Evolutionary conservation across 2,888 invertebrate species (phyloP), one percentile per base, ranked within the genome.

Genomic region (Agonum fuliginosum): DNA sequence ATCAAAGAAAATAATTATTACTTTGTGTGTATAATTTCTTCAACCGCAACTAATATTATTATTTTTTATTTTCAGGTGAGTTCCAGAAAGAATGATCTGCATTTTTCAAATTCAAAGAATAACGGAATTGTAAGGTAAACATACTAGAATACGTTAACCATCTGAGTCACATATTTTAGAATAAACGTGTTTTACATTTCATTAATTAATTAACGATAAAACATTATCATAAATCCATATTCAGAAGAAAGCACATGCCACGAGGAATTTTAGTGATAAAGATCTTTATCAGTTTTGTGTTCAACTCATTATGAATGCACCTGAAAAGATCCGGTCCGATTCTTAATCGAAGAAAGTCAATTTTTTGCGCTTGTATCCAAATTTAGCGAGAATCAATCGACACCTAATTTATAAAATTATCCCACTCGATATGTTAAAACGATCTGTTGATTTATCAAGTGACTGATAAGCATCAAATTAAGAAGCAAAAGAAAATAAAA

Each of bases 321-420:
- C 30, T 3, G 27, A 48, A 48, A 62, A 30, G 30, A 20, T 3
- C 17, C 34, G 34, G 2, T 20, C 62, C 5, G 34, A 4, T 14
- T 34, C 17, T 62, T 62, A 27, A 27, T 48, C n/a, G 24, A 62
- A 62, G 62, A 62, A 62, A 62, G 62, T 62, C 17, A 62, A 62
- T 62, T 34, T 70, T 71, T 71, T 62, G 54, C 54, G n/a, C 24
- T 2, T 20, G 17, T 19, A 8, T 22, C 43, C 43, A 43, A 69
- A 69, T 69, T 69, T 69, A 37, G 69, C 24, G 3, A 10, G 12
- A 48, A 43, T 71, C 48, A 71, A 71, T 69, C 71, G 48, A 71
- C 71, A 48, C 71, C 48, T 27, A 14, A 48, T 48, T 48, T 48
- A 71, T 27, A 27, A 70, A 71, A n/a, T 10, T 8, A 48, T 24